Evolutionary conservation across 2,888 invertebrate genomes (phyloP).

Genomic region (Hydropsyche betteni): DNA sequence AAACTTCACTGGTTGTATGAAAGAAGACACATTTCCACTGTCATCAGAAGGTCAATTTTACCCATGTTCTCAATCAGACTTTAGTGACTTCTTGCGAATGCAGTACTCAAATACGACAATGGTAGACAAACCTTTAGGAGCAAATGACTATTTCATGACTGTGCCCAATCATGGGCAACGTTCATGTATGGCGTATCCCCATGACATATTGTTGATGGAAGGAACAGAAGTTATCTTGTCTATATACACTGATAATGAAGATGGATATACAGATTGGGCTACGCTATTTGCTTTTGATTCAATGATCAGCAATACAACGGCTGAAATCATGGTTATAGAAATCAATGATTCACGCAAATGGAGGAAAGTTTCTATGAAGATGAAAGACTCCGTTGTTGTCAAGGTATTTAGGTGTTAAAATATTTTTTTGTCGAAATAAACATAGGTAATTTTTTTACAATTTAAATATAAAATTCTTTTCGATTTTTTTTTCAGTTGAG

Average conservation of each 20-base stretch:
- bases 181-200: not conserved
- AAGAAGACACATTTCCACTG: not conserved
- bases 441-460: no score
- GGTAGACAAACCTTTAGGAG: not conserved
- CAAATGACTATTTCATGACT: constrained; percentile 2
- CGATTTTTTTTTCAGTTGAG: constrained; percentile 12
- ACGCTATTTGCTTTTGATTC: not conserved
- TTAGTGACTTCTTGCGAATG: not conserved
- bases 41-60: no score
- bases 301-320: not conserved
- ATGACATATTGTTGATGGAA: no score
- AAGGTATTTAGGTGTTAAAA: not conserved
- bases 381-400: no score
- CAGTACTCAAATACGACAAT: not conserved
- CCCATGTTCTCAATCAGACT: not conserved
- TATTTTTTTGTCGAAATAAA: not conserved
- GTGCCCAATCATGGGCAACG: not conserved
- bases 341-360: not conserved
- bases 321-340: not conserved
- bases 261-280: not conserved
- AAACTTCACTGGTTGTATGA: constrained; percentile 4
- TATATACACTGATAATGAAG: constrained; percentile 4
- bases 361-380: not conserved
- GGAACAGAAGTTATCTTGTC: not conserved
- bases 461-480: no score